Evolutionary conservation across 2,888 invertebrate species (phyloP), one percentile per base, ranked within the genome.

Genomic region (Patella pellucida): DNA sequence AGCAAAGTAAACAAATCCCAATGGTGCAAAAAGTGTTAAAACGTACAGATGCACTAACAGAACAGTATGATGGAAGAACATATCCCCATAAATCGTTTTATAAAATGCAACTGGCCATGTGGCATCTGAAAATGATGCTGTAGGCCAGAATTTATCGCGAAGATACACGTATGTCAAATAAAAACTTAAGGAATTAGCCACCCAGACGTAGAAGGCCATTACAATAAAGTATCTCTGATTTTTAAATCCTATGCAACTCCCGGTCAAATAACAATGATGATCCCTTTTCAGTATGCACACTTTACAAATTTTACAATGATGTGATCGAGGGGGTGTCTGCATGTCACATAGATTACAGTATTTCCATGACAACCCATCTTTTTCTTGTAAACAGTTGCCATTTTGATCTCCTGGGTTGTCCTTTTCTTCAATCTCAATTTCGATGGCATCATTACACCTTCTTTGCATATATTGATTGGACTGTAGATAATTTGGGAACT

Each of bases 221-320:
- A 87, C 78, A 19, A 85, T 80, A 73, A 88, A 88, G 76, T 85
- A 87, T 27, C 87, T 76, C 76, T 88, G 88, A 77, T 88, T 88
- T 72, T 81, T 85, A 72, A 83, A 85, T 3, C 87, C 87, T 12
- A 87, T 83, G 74, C 85, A 85, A n/a, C 78, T 79, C 14, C 86
- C 88, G n/a, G 87, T 82, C 80, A 88, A 81, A 71, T 81, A 86
- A 71, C 89, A 89, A 76, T 89, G 89, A 78, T 89, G 89, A 77
- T 89, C 88, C 2, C 88, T 79, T 71, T 87, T 86, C 23, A 89
- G 76, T n/a, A 88, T 86, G 78, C 89, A 89, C 31, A 70, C 79
- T 67, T 83, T 73, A 79, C 89, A 89, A 9, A 82, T 78, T 14
- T 81, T 78, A 73, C 89, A 89, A 76, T 88, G 88, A 74, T 87